Base-by-base conservation (phyloP, 2,113 vertebrate species). In the Leptodactylus fuscus region DNA sequence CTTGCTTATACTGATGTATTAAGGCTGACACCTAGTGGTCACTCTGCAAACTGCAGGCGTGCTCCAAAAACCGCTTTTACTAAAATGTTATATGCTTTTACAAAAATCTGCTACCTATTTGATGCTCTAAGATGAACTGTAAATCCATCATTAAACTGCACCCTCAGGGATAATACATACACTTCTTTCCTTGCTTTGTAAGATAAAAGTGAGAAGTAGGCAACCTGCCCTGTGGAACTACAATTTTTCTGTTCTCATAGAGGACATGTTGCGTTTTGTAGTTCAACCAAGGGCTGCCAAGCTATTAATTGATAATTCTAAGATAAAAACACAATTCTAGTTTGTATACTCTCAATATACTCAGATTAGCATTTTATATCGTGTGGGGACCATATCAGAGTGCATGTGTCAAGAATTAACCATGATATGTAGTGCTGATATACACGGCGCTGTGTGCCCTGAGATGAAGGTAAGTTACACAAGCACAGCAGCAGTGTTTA, bases 11-110 rank as follows among this genome's bases (percentile, higher is more conserved):
- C 9, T 48, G 18, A 27, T 82, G 62, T 22, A 8, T 8, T 27
- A 49, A 74, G 32, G 22, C 74, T 70, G 60, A 69, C 83, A 69
- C 46, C 83, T 49, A 44, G 75, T 85, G 83, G 74, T 46, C 29
- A 79, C 15, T 29, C 16, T 69, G 41, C 44, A 49, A 36, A 78
- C 27, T 77, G 73, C 82, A 85, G 58, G 10, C 44, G 18, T 41
- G 22, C 15, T 20, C 38, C 13, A 75, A 16, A 11, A 4, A 7
- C 41, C 18, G n/a, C 3, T 9, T 1, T 55, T 55, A 55, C 13
- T 22, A n/a, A n/a, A n/a, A n/a, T n/a, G n/a, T n/a, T n/a, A n/a
- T n/a, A n/a, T n/a, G n/a, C n/a, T n/a, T n/a, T n/a, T n/a, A n/a
- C n/a, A n/a, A n/a, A n/a, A n/a, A n/a, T n/a, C n/a, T n/a, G 53